These are phyloP conservation scores for Puma concolor DNA, from an alignment of 2,113 vertebrate species.

Conservation along the genomic window DNA sequence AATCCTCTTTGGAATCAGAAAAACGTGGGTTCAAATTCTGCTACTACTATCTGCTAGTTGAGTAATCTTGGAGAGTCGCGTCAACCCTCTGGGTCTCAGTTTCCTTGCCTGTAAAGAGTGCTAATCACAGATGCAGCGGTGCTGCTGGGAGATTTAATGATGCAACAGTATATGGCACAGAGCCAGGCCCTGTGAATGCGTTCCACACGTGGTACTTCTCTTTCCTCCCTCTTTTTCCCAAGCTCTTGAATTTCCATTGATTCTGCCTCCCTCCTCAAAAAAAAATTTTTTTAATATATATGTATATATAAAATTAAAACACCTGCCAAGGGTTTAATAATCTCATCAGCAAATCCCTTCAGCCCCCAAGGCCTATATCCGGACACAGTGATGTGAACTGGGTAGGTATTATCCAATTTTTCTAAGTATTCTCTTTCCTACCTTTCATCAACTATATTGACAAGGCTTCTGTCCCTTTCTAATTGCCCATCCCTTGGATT, in stretches of 20 bases:
- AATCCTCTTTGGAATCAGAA: neutral
- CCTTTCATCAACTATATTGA: conserved; percentile 68
- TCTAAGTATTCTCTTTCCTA: conserved; percentile 59
- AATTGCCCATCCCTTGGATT: conserved; percentile 62
- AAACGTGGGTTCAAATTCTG: neutral
- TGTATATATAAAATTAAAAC: neutral
- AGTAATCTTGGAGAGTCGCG: neutral
- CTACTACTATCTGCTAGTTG: neutral
- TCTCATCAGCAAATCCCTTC: conserved; percentile 62
- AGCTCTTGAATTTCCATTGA: neutral
- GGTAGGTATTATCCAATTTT: conserved; percentile 35
- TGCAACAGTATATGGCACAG: accelerated
- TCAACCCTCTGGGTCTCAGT: neutral
- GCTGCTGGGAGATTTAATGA: accelerated
- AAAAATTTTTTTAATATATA: neutral
- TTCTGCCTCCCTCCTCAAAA: neutral
- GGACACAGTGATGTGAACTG: neutral
- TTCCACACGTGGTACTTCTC: accelerated
- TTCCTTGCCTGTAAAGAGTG: neutral
- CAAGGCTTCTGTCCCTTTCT: conserved; percentile 64
- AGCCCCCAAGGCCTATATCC: conserved; percentile 36
- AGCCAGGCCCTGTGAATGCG: neutral
- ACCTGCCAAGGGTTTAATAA: conserved; percentile 61
- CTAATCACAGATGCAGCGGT: neutral
- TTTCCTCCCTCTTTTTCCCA: neutral